Base-by-base conservation (phyloP, 2,797 vertebrate genomes). In the Acanthopagrus latus region DNA sequence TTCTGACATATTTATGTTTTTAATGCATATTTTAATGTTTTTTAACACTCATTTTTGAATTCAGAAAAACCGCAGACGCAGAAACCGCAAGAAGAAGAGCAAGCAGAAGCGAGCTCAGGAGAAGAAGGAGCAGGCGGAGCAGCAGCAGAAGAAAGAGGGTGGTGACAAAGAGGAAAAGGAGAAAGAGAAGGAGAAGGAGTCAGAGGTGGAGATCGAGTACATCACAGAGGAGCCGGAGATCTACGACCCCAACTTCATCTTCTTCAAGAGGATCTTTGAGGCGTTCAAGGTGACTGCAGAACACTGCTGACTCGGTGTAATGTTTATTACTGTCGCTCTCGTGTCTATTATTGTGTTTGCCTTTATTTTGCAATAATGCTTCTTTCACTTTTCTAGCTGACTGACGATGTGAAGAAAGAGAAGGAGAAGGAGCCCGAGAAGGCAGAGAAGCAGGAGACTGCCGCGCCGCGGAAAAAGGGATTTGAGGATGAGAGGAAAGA, bases 361-460 rank as follows among this genome's bases (percentile, higher is more conserved):
- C 29, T 57, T 43, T 4, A 3, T 60, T 65, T 25, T 20, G 11
- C 1, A 62, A 0, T 66, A 52, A 75, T 5, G 0, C 7, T 0
- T 21, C 0, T 7, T 33, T 8, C 4, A 47, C 5, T 23, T 27
- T 51, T 51, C 3, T 66, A 98, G 97, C 89, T 98, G 86, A 97
- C 97, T 0, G 97, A 98, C 1, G 97, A 98, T 0, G 94, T 98
- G 69, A 98, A 97, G 92, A 97, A 97, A 13, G 97, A 98, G 87
- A 98, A 98, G 21, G 97, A 98, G 80, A 98, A 97, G 78, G 97
- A 98, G 75, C 97, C 97, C 0, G 97, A 98, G 83, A 97, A 97
- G 78, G 56, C 94, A 0, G 96, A 97, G 25, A 96, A 96, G 74
- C 90, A 90, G 8, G 96, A 97, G 75, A 92, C 91, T 0, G 80